phyloP scores from a whole-genome alignment of 2,888 invertebrate genomes.

The Silvanus unidentatus region DNA sequence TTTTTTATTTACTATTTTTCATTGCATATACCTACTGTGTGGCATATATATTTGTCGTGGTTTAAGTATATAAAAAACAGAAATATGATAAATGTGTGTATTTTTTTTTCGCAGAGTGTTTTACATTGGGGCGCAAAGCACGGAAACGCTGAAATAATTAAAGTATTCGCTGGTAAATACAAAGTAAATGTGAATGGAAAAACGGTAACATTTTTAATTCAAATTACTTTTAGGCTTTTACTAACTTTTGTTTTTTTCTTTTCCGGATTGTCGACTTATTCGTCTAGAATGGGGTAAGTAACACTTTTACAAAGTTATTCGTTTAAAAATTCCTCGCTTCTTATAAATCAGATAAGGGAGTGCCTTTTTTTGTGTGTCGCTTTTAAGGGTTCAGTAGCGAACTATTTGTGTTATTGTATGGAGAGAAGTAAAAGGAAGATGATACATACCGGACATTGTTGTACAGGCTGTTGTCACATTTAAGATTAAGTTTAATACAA shows the following conservation, averaged over 20 bases:
- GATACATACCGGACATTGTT: constrained; percentile 39
- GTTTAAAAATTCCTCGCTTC: no score
- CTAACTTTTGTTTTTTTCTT: constrained; percentile 38
- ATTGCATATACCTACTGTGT: constrained; percentile 10
- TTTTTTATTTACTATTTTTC: constrained; percentile 16
- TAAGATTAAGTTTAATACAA: constrained; percentile 40
- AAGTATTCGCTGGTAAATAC: constrained; percentile 83
- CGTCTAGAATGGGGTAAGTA: constrained; percentile 58
- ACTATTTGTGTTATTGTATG: no score
- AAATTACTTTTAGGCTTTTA: neutral
- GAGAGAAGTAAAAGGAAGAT: constrained; percentile 10
- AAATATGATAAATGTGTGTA: no score
- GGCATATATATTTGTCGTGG: no score
- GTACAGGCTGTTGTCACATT: constrained; percentile 38
- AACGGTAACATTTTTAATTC: constrained; percentile 63
- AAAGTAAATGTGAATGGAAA: constrained; percentile 78
- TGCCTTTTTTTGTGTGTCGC: no score
- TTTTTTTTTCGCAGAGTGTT: constrained; percentile 68
- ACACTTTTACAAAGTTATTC: constrained; percentile 13
- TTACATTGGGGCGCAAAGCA: constrained; percentile 96
- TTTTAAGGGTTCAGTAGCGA: no score
- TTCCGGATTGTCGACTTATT: constrained; percentile 41
- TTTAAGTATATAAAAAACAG: no score
- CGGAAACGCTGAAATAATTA: constrained; percentile 85
- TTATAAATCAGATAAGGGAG: no score